phyloP scores from a whole-genome alignment of 2,888 invertebrate genomes.

The Stenotaenia linearis region DNA sequence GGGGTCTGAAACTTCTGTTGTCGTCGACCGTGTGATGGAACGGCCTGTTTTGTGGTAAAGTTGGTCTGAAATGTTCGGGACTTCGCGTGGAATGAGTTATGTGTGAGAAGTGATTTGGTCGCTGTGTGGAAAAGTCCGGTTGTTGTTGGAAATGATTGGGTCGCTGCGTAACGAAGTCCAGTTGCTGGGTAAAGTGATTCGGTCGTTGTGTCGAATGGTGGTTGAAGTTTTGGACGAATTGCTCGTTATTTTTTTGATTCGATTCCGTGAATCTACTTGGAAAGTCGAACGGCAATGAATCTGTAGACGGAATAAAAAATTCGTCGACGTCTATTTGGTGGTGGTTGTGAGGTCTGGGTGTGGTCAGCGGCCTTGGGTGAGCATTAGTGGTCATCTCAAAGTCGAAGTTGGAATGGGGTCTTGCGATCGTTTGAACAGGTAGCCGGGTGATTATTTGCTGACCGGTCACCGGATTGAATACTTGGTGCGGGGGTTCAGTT shows the following conservation, averaged over 20 bases:
- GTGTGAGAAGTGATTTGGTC: too few relatives aligned
- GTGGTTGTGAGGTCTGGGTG: neutral
- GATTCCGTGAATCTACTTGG: neutral
- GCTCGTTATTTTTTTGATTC: neutral
- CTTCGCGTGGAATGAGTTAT: too few relatives aligned
- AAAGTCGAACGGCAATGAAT: neutral
- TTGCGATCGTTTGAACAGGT: neutral
- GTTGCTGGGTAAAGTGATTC: too few relatives aligned
- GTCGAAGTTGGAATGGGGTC: neutral
- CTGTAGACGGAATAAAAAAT: neutral
- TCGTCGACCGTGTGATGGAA: neutral
- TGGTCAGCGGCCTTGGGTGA: neutral
- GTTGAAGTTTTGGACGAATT: neutral
- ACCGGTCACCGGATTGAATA: neutral
- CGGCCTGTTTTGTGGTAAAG: neutral
- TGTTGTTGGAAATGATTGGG: neutral
- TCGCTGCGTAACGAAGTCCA: too few relatives aligned
- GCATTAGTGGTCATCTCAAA: neutral
- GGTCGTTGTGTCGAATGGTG: neutral
- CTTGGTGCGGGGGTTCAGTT: neutral
- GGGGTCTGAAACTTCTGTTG: too few relatives aligned
- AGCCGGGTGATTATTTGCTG: neutral
- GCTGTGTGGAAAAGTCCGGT: neutral
- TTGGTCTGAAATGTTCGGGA: neutral
- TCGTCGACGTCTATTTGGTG: neutral